Evolutionary conservation across 2,888 invertebrate genomes (phyloP).

Genomic region (Cecidostiba fungosa): DNA sequence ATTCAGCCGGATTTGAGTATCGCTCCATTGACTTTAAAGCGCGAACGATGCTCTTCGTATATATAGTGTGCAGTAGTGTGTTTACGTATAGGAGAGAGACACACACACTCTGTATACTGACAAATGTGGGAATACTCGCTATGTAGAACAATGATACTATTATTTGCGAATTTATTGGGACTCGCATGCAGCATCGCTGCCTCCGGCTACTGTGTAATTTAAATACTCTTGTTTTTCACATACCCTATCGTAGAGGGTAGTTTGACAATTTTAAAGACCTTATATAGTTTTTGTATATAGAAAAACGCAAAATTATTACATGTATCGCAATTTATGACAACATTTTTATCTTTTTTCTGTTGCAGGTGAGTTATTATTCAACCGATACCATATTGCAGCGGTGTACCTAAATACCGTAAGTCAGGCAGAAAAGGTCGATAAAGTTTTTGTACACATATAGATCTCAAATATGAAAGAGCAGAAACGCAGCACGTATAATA

Average conservation of each 20-base stretch:
- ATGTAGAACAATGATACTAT: constrained; percentile 37
- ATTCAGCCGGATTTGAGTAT: constrained; percentile 35
- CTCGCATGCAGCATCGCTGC: neutral
- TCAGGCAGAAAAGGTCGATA: constrained; percentile 1
- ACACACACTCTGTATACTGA: neutral
- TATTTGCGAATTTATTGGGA: constrained; percentile 46
- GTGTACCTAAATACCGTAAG: neutral
- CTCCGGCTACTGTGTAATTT: neutral
- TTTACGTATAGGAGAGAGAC: neutral
- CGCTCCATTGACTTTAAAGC: constrained; percentile 36
- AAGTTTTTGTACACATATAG: neutral
- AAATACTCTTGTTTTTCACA: neutral
- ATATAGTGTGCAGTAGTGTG: neutral
- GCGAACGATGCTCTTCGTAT: neutral
- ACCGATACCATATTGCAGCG: neutral
- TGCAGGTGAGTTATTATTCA: neutral
- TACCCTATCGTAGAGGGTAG: neutral
- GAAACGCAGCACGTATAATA: constrained; percentile 8
- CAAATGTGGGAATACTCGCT: constrained; percentile 16
- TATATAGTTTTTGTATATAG: neutral
- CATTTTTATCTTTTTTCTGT: neutral
- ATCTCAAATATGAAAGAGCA: neutral
- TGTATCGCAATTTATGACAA: neutral
- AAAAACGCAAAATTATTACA: neutral
- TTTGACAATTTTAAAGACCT: neutral